Percentiles rank a stretch among this genome's conserved stretches.
Conservation (phyloP, 2,888 invertebrate genomes). For the Enoplolaimus lenunculus region DNA sequence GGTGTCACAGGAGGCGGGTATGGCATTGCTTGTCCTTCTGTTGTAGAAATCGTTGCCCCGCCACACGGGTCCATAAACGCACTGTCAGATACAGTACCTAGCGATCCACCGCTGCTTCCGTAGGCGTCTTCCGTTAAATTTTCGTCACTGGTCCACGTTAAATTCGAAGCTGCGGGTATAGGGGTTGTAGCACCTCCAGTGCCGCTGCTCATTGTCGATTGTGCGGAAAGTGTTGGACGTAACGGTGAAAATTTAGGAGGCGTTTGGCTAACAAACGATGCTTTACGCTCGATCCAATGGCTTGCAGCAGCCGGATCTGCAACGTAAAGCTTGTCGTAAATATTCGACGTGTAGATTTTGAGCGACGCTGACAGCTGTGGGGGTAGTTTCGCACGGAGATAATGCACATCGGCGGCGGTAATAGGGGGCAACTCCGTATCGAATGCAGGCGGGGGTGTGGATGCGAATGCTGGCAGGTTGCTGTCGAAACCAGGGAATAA, state of each 20-base stretch:
- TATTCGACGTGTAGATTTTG: constrained; percentile 1
- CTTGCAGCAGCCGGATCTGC: background rate
- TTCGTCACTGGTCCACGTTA: background rate
- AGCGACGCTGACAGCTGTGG: constrained; percentile 14
- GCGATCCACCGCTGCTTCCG: constrained; percentile 7
- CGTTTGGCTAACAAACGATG: constrained; percentile 17
- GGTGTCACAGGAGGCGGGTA: no score
- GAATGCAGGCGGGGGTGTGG: constrained; percentile 14
- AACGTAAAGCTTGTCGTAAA: constrained; percentile 3
- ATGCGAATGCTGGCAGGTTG: constrained; percentile 19
- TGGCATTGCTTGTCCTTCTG: no score
- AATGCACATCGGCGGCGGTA: background rate
- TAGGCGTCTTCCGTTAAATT: background rate
- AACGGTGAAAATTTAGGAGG: constrained; percentile 18
- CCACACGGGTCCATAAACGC: no score
- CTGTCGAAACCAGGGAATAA: constrained; percentile 22
- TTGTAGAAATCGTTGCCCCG: no score
- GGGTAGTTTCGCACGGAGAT: constrained; percentile 6
- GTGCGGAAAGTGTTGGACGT: background rate
- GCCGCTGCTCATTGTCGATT: background rate
- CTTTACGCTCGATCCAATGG: background rate
- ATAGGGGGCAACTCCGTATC: constrained; percentile 17
- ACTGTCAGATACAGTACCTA: no score
- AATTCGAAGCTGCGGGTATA: background rate
- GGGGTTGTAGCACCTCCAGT: background rate